These are phyloP conservation scores for Micoletzkya japonica DNA, from an alignment of 2,888 invertebrate genomes.

Conservation along the genomic window DNA sequence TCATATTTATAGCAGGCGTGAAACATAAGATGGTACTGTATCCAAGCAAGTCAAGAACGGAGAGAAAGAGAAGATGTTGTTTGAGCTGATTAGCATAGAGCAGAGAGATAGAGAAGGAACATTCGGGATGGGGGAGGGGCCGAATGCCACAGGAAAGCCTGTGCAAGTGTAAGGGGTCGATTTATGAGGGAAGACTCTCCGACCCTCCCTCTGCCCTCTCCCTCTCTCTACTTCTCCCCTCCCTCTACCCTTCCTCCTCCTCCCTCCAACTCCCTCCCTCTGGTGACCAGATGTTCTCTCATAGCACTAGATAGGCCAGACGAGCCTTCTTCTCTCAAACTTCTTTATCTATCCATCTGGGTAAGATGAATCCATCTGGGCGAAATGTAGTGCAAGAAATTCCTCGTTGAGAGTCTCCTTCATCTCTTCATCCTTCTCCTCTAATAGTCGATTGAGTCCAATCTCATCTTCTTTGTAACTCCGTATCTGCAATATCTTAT, in stretches of 20 bases:
- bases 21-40: no score
- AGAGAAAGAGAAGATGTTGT: conserved; percentile 1
- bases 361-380: no score
- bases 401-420: conserved; percentile 12
- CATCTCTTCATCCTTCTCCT: conserved; percentile 9
- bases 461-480: not conserved
- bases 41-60: not conserved
- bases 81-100: no score
- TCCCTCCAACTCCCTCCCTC: not conserved
- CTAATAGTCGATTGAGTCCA: conserved; percentile 4
- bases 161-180: not conserved
- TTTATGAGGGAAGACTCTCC: not conserved
- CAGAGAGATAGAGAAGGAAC: not conserved
- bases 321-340: no score
- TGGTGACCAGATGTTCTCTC: conserved; percentile 16
- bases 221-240: not conserved
- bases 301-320: no score
- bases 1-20: no score
- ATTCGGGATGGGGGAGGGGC: not conserved
- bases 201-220: not conserved
- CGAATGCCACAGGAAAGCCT: not conserved
- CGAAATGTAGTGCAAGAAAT: conserved; percentile 12
- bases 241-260: not conserved
- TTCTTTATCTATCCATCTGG: no score
- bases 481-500: no score